These are phyloP conservation scores for Caranx ignobilis DNA, from an alignment of 2,113 vertebrate genomes.

Conservation along the genomic window DNA sequence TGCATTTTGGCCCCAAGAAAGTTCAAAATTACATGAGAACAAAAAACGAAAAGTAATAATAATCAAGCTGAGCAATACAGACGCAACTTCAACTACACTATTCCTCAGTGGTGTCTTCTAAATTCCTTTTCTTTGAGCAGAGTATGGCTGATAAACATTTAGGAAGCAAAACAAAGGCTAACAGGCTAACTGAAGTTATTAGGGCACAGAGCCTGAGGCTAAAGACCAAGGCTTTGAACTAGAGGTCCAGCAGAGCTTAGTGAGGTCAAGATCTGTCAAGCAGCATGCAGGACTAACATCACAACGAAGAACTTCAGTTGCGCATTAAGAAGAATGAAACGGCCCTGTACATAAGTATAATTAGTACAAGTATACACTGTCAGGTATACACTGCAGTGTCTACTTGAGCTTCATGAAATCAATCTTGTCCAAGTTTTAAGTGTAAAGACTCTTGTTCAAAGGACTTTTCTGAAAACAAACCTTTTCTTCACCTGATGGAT, in stretches of 20 bases:
- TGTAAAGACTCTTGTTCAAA: neutral
- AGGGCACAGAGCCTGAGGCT: conserved; percentile 89
- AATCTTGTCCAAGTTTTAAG: neutral
- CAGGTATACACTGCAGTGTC: neutral
- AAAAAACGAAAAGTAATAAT: conserved; percentile 17
- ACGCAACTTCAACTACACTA: conserved; percentile 8
- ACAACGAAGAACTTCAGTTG: conserved; percentile 25
- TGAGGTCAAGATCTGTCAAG: conserved; percentile 74
- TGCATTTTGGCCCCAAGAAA: conserved; percentile 23
- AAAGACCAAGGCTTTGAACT: conserved; percentile 82
- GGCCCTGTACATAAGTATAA: neutral
- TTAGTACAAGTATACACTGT: no score
- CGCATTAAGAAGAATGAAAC: conserved; percentile 1
- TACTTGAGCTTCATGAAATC: neutral
- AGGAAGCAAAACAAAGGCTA: conserved; percentile 79
- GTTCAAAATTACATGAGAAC: conserved; percentile 43
- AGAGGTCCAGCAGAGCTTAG: conserved; percentile 69
- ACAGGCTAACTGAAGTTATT: conserved; percentile 90
- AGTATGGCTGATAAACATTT: conserved; percentile 2
- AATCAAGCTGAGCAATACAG: conserved; percentile 25
- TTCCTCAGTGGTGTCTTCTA: conserved; percentile 11
- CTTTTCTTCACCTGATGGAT: neutral
- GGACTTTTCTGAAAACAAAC: neutral
- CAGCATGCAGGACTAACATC: conserved; percentile 54
- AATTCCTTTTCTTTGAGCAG: conserved; percentile 1